A percentile compares a stretch with the other conserved stretches of the same genome.
phyloP scores from a whole-genome alignment of 2,113 vertebrate species.

The Phasianus colchicus region DNA sequence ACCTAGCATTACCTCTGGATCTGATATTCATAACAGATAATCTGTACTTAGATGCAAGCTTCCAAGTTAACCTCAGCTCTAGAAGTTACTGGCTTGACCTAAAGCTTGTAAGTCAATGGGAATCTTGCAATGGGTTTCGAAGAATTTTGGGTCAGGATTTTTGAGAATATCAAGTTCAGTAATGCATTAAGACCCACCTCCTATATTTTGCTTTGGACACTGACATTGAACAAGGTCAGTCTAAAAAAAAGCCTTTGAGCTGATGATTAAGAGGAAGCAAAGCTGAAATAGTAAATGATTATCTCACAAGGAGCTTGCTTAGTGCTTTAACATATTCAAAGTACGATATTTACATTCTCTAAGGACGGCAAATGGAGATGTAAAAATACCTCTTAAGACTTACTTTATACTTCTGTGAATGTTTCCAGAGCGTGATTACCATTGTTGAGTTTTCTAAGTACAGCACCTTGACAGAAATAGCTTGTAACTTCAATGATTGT shows the following conservation, averaged over 20 bases:
- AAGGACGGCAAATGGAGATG: not conserved
- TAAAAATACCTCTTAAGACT: not conserved
- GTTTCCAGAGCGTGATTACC: not conserved
- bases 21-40: not conserved
- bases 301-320: not conserved
- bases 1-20: not conserved
- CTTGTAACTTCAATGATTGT: not conserved
- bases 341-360: constrained; percentile 12
- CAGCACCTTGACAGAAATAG: not conserved
- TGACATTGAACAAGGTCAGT: constrained; percentile 58
- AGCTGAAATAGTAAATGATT: constrained; percentile 30
- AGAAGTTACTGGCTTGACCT: not conserved
- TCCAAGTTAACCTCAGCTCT: not conserved
- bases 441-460: not conserved
- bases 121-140: not conserved
- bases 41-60: not conserved
- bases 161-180: not conserved
- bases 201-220: constrained; percentile 12
- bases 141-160: not conserved
- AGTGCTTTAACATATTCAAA: constrained; percentile 13
- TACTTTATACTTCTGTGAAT: not conserved
- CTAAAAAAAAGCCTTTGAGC: constrained; percentile 17
- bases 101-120: not conserved
- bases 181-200: not conserved
- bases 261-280: not conserved